phyloP scores from a whole-genome alignment of 2,888 invertebrate genomes.

The Philonicus albiceps region DNA sequence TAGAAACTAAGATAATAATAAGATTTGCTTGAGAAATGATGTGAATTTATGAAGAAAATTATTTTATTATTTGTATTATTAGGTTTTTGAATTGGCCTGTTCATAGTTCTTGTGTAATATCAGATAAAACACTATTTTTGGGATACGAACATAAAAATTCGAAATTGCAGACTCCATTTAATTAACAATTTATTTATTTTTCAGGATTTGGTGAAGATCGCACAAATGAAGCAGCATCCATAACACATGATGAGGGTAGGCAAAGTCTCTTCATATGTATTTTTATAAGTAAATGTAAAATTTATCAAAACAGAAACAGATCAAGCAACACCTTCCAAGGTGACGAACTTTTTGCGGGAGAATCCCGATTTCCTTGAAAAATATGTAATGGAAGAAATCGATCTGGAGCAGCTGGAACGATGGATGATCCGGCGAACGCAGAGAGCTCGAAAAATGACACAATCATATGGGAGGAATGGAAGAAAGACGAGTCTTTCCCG shows the following conservation, averaged over 20 bases:
- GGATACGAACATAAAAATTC: no score
- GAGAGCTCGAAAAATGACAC: slow-evolving; percentile 62
- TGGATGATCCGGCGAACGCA: slow-evolving; percentile 71
- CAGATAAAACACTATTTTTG: no score
- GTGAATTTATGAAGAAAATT: not conserved
- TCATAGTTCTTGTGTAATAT: no score
- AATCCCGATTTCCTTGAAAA: slow-evolving; percentile 73
- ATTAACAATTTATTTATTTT: not conserved
- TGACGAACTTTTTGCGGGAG: slow-evolving; percentile 67
- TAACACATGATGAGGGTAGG: not conserved
- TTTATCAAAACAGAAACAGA: not conserved
- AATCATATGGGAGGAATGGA: slow-evolving; percentile 53
- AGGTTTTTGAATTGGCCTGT: not conserved
- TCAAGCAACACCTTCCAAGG: slow-evolving; percentile 56
- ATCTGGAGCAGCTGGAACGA: slow-evolving; percentile 70
- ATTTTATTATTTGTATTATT: not conserved
- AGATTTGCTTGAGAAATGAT: not conserved
- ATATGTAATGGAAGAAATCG: slow-evolving; percentile 70
- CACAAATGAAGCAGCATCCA: not conserved
- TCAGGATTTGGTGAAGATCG: not conserved
- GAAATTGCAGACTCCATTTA: not conserved
- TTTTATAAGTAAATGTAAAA: not conserved
- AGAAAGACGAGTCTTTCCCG: slow-evolving; percentile 67
- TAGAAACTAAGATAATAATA: not conserved
- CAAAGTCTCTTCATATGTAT: not conserved